Percentiles rank a stretch among this genome's conserved stretches.
Evolutionary conservation across 1,140 invertebrate species (phyloP).

Genomic region (Geopemphigus sp.): DNA sequence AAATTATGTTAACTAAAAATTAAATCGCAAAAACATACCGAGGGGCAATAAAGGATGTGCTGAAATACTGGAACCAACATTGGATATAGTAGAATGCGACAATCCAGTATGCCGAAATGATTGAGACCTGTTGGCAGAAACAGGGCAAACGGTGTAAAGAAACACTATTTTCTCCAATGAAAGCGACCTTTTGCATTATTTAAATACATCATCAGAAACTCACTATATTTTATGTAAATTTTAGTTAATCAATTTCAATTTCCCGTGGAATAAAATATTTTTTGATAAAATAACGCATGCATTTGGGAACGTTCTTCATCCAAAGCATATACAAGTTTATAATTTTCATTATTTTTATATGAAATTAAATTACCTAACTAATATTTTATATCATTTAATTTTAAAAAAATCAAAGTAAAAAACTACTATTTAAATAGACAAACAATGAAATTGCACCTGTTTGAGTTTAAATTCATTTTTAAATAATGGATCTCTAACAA

Average conservation of each 20-base stretch:
- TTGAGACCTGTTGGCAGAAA: slow-evolving; percentile 80
- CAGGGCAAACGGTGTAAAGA: slow-evolving; percentile 52
- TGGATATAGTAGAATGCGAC: slow-evolving; percentile 62
- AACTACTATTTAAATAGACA: neutral
- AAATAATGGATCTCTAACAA: neutral
- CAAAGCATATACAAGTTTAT: neutral
- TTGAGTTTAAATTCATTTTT: neutral
- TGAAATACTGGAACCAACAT: slow-evolving; percentile 73
- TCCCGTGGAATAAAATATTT: neutral
- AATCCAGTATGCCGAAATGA: slow-evolving; percentile 71
- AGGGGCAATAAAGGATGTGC: slow-evolving; percentile 80
- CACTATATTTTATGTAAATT: slow-evolving; percentile 1
- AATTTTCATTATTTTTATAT: no score
- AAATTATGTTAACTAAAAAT: slow-evolving; percentile 42
- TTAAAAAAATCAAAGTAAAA: no score
- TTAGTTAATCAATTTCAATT: neutral
- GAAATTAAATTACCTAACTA: no score
- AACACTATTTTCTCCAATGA: slow-evolving; percentile 45
- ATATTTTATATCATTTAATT: neutral
- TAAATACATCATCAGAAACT: slow-evolving; percentile 43
- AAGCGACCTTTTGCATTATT: slow-evolving; percentile 25
- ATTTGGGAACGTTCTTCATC: neutral
- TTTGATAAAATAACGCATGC: neutral
- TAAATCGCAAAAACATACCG: slow-evolving; percentile 54
- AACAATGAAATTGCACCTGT: neutral